phyloP scores from a whole-genome alignment of 92 coral and sea anemone species.

The Palythoa heliodiscus region DNA sequence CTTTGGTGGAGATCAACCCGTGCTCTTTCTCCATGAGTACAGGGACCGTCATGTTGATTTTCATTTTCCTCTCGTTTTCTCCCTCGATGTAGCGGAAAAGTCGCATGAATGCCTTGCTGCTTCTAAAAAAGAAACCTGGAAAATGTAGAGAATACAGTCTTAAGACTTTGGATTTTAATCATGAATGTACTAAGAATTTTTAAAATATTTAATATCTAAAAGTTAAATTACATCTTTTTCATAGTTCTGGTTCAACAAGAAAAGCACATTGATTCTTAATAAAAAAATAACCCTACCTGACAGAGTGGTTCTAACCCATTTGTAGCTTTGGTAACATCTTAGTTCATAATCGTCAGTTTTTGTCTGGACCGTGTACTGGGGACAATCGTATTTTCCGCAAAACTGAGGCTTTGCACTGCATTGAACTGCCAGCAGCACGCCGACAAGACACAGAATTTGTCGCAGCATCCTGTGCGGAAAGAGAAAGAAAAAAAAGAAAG shows the following conservation, averaged over 20 bases:
- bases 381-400: slow-evolving; percentile 58
- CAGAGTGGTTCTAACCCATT: slow-evolving; percentile 49
- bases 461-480: slow-evolving; percentile 7
- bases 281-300: slow-evolving; percentile 25
- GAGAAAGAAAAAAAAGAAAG: neutral
- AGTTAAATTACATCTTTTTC: too few species aligned
- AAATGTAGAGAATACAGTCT: neutral
- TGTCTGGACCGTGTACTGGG: slow-evolving; percentile 41
- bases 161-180: neutral
- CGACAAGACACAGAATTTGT: neutral
- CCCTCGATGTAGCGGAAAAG: slow-evolving; percentile 61
- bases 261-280: too few species aligned
- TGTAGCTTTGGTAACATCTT: slow-evolving; percentile 43
- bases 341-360: slow-evolving; percentile 48
- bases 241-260: too few species aligned
- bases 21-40: slow-evolving; percentile 21
- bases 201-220: too few species aligned
- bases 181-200: neutral
- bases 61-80: slow-evolving; percentile 38
- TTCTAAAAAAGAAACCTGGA: neutral
- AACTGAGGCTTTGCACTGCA: slow-evolving; percentile 37
- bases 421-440: neutral
- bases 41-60: slow-evolving; percentile 62
- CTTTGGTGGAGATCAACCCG: neutral
- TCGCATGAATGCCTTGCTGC: slow-evolving; percentile 36